Base-by-base conservation (phyloP, 2,797 vertebrate genomes). In the Philypnodon macrostomus region DNA sequence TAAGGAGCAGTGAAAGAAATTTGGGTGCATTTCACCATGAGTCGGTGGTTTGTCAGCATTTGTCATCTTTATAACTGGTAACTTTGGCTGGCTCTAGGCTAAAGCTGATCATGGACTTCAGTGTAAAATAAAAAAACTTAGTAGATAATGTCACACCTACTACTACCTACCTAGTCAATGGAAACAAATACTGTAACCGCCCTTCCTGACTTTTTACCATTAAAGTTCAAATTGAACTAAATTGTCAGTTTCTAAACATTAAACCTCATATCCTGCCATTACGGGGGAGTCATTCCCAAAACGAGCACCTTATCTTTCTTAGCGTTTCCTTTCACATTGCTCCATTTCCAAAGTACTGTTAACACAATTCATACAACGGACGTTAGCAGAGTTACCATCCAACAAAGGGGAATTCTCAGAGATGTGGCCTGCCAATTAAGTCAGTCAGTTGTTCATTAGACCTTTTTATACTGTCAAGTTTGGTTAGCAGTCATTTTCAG, bases 11-110 rank as follows among this genome's bases (percentile, higher is more conserved):
- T 46, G 49, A 50, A 46, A 53, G 71, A 49, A 47, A 44, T 77
- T 68, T 74, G 53, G 61, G 53, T 63, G 61, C 57, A 73, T 79
- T 81, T 75, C 47, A 54, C 18, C 0, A 13, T 75, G 78, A 74
- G 70, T 76, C 67, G 69, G 53, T 38, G 33, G 55, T 75, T 73
- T 67, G 64, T 75, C 53, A 37, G 67, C 47, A 5, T 66, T 69
- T 52, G 50, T 71, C 65, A 63, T 72, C 41, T n/a, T 37, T 53
- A 44, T 48, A 64, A 54, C 63, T 37, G 55, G 58, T 77, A 59
- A 60, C 34, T 70, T 59, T 47, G 6, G 19, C 54, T 33, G 23
- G 18, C 46, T 15, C 32, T 36, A 45, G 26, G 40, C 51, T 61
- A 55, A 36, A 66, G 61, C 46, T 41, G 40, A 64, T 67, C 48